phyloP scores from a whole-genome alignment of 2,888 invertebrate genomes.

The Platycnemis pennipes region DNA sequence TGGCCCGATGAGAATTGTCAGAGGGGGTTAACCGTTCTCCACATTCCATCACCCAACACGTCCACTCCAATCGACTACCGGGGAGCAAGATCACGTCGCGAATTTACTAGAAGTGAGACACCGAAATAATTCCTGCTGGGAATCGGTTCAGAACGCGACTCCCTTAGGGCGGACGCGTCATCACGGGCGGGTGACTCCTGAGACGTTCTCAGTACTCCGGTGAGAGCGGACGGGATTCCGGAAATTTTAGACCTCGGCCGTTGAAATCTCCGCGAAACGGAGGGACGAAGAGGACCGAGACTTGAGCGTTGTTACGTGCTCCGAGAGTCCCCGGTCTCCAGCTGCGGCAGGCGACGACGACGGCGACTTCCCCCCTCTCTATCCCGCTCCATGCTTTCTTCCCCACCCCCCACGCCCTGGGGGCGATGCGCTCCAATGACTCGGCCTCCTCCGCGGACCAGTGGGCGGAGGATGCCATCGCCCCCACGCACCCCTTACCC shows the following conservation, averaged over 20 bases:
- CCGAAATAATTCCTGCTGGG: not conserved
- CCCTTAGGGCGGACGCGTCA: not conserved
- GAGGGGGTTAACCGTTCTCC: too few species aligned
- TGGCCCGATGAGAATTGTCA: too few species aligned
- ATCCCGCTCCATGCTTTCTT: not conserved
- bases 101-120: not conserved
- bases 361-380: not conserved
- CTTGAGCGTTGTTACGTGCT: not conserved
- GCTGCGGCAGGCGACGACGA: not conserved
- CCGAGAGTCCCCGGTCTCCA: not conserved
- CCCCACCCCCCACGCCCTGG: not conserved
- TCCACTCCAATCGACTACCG: not conserved
- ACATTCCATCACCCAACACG: too few species aligned
- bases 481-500: not conserved
- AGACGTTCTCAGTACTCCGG: not conserved
- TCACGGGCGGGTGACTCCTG: not conserved
- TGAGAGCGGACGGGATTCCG: conserved; percentile 15
- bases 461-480: conserved; percentile 35
- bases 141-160: not conserved
- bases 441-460: conserved; percentile 19
- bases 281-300: not conserved
- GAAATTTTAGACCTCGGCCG: not conserved
- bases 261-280: not conserved
- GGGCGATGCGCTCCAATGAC: not conserved
- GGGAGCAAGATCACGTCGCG: not conserved